A percentile compares a stretch with the other conserved stretches of the same genome.
Conservation (phyloP, 92 coral and sea anemone species). For the Isaurus tuberculatus region DNA sequence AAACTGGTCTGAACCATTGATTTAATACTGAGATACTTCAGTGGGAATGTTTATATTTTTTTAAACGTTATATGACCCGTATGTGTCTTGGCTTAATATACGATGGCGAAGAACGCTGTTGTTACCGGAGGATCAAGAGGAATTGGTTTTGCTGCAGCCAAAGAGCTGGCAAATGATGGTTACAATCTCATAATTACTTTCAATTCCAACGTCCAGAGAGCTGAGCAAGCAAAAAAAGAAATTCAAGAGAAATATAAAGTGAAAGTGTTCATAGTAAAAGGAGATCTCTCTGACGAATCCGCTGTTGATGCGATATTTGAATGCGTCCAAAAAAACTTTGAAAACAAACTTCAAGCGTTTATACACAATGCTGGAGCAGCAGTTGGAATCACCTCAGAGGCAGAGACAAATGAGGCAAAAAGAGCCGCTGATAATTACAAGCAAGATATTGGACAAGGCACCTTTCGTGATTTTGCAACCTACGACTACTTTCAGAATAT, state of each 20-base stretch:
- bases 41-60: neutral
- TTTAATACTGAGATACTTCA: neutral
- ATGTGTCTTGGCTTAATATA: too few relatives aligned
- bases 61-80: neutral
- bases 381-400: constrained; percentile 66
- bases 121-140: constrained; percentile 89
- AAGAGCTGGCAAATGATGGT: constrained; percentile 71
- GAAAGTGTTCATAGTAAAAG: constrained; percentile 67
- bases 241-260: constrained; percentile 65
- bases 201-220: constrained; percentile 81
- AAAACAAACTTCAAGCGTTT: constrained; percentile 68
- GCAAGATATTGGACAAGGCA: constrained; percentile 69
- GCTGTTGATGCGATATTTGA: constrained; percentile 73
- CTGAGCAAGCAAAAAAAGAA: constrained; percentile 61
- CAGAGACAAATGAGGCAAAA: constrained; percentile 72
- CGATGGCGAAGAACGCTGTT: constrained; percentile 60
- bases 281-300: constrained; percentile 68
- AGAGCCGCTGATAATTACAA: constrained; percentile 76
- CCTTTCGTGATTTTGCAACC: constrained; percentile 73
- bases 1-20: neutral
- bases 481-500: constrained; percentile 81
- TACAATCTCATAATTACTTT: constrained; percentile 75
- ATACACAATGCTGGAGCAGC: constrained; percentile 86
- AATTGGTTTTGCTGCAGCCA: constrained; percentile 72
- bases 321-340: constrained; percentile 76